Evolutionary conservation across 30 jellyfish, hydroid and myxozoan species (phyloP), one percentile per base, ranked within the genome.

Genomic region (Turritopsis dohrnii): DNA sequence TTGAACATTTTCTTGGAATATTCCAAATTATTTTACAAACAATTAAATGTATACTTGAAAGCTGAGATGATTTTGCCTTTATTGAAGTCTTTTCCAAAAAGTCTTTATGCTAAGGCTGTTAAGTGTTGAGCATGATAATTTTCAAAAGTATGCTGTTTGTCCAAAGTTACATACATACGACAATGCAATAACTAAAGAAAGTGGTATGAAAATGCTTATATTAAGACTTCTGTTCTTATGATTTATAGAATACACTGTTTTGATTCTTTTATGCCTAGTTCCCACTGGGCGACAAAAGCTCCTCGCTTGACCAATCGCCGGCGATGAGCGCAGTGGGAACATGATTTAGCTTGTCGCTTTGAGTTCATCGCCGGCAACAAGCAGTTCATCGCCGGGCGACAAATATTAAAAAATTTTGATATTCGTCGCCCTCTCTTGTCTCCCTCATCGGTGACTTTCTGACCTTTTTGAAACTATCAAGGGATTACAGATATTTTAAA

Each of bases 101-200:
- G 31, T n/a, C 30, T 69, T n/a, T 69, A 69, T 27, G 30, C 28
- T 21, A 69, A 69, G 19, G 30, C 31, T 69, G 77, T 0, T 0
- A n/a, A 27, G 22, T 69, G 30, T 69, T 27, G 30, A 69, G 17
- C 28, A 21, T n/a, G 77, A 69, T 1, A 69, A 69, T 27, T 0
- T 69, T 69, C 22, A 69, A 17, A 69, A 69, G 30, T 69, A 69
- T 69, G 30, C 30, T n/a, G 77, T 69, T n/a, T 69, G 77, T 69
- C 77, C 77, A 69, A 0, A 69, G 77, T 9, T 27, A 69, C 19
- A 1, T 27, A 69, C 31, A n/a, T 69, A 69, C 30, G 77, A 69
- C 31, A 21, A 69, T 69, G 77, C 77, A 69, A 19, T 69, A 19
- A 69, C 22, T 7, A n/a, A 69, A n/a, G 30, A 27, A n/a, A 27